phyloP scores from a whole-genome alignment of 2,113 vertebrate species.

The Meles meles region DNA sequence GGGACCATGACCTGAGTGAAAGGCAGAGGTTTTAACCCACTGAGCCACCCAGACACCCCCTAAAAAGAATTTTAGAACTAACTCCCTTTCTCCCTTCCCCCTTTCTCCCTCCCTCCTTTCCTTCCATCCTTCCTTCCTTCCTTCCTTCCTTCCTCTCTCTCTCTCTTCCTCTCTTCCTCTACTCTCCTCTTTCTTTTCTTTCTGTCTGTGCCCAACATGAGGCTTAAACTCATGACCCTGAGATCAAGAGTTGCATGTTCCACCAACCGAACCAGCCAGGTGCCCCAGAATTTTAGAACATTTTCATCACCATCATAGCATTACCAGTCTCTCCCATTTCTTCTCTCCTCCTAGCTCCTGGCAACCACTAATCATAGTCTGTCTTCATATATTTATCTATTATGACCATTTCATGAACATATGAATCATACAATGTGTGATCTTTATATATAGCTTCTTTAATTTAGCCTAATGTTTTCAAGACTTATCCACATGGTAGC shows the following conservation, averaged over 20 bases:
- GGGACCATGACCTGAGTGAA: too few species aligned
- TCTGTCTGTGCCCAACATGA: not conserved
- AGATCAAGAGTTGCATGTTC: not conserved
- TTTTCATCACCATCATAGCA: not conserved
- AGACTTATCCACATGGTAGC: not conserved
- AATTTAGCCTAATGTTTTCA: not conserved
- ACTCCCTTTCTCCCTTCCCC: not conserved
- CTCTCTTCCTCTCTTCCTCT: fast-evolving
- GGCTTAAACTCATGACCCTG: not conserved
- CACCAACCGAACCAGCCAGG: not conserved
- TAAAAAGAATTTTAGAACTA: not conserved
- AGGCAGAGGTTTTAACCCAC: too few species aligned
- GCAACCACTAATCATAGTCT: not conserved
- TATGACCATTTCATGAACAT: not conserved
- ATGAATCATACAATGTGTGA: not conserved
- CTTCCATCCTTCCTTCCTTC: fast-evolving
- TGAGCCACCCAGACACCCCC: too few species aligned
- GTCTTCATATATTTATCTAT: not conserved
- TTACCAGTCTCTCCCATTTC: not conserved
- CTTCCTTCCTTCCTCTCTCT: too few species aligned
- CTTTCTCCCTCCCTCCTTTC: fast-evolving
- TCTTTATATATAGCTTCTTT: not conserved
- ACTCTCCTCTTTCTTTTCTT: not conserved
- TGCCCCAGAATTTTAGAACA: not conserved
- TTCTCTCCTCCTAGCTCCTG: not conserved